phyloP scores from a whole-genome alignment of 2,113 vertebrate species.

The Cariama cristata region DNA sequence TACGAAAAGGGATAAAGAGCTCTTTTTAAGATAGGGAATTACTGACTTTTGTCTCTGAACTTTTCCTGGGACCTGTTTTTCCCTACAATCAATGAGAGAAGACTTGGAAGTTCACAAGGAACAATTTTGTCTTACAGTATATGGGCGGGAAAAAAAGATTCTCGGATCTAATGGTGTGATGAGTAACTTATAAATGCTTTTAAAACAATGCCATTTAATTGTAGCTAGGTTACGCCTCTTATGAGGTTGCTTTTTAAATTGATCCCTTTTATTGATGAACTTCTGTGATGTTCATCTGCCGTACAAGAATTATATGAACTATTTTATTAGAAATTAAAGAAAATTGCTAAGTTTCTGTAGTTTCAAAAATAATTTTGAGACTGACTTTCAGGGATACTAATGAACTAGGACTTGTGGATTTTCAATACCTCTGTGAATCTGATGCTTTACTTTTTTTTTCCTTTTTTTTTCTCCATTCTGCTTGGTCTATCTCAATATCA shows the following conservation, averaged over 20 bases:
- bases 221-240: neutral
- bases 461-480: neutral
- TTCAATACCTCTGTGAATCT: neutral
- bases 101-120: neutral
- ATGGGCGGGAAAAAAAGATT: neutral
- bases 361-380: neutral
- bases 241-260: neutral
- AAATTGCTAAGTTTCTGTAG: neutral
- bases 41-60: neutral
- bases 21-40: neutral
- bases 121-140: neutral
- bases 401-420: neutral
- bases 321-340: neutral
- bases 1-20: neutral
- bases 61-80: neutral
- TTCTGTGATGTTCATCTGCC: neutral
- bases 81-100: neutral
- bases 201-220: neutral
- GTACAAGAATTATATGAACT: neutral
- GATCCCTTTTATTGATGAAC: neutral
- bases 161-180: neutral
- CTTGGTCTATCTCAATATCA: neutral
- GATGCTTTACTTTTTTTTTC: neutral
- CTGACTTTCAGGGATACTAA: neutral
- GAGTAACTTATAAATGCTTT: neutral